These are phyloP conservation scores for Aphelenchoides fujianensis DNA, from an alignment of 1,140 invertebrate species.

Conservation along the genomic window DNA sequence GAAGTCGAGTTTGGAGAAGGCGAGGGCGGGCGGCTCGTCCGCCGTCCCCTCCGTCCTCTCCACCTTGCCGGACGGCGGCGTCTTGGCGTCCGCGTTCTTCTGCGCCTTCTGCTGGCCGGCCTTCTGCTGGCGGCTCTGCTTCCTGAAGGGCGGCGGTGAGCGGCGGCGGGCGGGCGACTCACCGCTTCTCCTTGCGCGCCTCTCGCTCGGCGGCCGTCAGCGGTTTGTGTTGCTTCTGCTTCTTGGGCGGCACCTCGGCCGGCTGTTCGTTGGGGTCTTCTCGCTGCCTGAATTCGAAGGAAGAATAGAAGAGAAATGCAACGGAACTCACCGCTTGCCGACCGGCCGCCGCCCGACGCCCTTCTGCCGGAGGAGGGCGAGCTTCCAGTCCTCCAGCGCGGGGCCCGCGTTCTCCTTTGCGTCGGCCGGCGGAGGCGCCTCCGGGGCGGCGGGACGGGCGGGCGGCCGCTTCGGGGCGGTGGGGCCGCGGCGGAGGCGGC, in stretches of 20 bases:
- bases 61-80: too few relatives aligned
- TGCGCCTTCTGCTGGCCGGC: not conserved
- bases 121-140: slow-evolving; percentile 12
- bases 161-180: not conserved
- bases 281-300: not conserved
- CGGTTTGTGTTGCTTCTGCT: not conserved
- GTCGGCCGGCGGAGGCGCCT: not conserved
- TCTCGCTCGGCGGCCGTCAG: too few relatives aligned
- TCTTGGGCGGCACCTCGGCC: slow-evolving; percentile 16
- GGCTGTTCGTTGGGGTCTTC: slow-evolving; percentile 8
- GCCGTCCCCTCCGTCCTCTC: too few relatives aligned
- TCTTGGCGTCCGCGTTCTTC: slow-evolving; percentile 15
- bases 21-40: too few relatives aligned
- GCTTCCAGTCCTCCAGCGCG: not conserved
- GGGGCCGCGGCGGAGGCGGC: not conserved
- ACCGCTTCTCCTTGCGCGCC: not conserved
- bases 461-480: not conserved
- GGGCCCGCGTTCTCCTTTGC: not conserved
- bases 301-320: not conserved
- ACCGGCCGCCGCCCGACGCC: not conserved
- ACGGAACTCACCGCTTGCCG: not conserved
- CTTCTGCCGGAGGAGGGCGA: not conserved
- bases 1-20: slow-evolving; percentile 24
- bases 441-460: not conserved
- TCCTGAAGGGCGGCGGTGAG: slow-evolving; percentile 17